phyloP scores from a whole-genome alignment of 2,113 vertebrate species.

The Dromas ardeola region DNA sequence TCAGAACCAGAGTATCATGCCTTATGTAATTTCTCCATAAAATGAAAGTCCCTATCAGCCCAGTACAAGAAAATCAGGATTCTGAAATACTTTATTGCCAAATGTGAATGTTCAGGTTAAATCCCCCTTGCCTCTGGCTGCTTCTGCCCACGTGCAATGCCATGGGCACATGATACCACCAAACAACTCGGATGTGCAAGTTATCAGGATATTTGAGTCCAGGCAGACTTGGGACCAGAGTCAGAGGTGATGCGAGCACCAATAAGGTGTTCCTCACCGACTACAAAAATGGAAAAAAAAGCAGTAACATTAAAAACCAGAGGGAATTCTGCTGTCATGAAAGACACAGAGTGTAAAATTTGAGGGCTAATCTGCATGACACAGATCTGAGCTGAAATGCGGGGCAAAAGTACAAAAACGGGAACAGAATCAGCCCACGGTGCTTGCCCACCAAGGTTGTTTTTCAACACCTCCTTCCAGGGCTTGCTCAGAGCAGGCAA shows the following conservation, averaged over 20 bases:
- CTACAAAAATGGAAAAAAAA: neutral
- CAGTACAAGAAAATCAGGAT: neutral
- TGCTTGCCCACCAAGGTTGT: neutral
- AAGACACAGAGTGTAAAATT: neutral
- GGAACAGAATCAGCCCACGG: neutral
- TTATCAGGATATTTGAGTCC: constrained; percentile 35
- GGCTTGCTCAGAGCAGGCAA: neutral
- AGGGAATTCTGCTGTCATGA: neutral
- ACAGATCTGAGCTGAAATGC: neutral
- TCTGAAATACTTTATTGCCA: neutral
- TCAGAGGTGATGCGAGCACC: constrained; percentile 6
- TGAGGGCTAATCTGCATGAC: neutral
- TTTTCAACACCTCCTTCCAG: neutral
- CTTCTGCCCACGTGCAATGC: neutral
- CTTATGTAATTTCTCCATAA: neutral
- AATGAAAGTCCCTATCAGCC: neutral
- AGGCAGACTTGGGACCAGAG: neutral
- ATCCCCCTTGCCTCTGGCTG: neutral
- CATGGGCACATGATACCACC: neutral
- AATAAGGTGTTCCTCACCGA: fast-evolving
- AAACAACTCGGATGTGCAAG: neutral
- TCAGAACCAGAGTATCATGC: neutral
- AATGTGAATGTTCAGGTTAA: neutral
- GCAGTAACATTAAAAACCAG: neutral
- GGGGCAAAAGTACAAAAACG: neutral